Evolutionary conservation across 1,140 invertebrate genomes (phyloP).

Genomic region (Phocides pigmalion): DNA sequence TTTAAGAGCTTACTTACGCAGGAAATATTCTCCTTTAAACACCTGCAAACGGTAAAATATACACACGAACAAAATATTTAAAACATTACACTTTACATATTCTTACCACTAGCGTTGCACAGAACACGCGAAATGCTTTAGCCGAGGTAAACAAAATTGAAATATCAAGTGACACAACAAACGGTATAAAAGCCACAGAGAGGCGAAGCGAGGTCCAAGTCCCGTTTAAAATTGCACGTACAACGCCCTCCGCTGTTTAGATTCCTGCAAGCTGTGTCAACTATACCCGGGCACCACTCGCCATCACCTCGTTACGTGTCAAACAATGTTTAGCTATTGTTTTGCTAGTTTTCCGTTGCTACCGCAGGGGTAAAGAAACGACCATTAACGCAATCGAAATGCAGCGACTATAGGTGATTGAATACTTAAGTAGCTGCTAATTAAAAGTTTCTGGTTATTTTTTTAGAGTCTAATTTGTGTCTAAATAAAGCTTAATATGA

Average conservation of each 20-base stretch:
- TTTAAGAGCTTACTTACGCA: no score
- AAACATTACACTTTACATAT: constrained; percentile 33
- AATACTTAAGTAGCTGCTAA: background rate
- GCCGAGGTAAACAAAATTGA: constrained; percentile 21
- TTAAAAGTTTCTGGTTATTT: background rate
- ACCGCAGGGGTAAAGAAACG: no score
- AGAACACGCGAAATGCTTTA: constrained; percentile 24
- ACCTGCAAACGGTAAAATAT: no score
- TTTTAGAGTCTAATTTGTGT: no score
- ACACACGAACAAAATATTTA: background rate
- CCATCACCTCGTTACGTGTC: constrained; percentile 69
- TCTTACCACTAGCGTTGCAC: background rate
- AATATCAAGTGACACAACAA: constrained; percentile 53
- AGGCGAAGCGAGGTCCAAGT: constrained; percentile 44
- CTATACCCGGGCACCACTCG: constrained; percentile 59
- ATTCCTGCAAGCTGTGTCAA: constrained; percentile 58
- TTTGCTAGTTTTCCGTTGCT: constrained; percentile 57
- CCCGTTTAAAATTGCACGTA: constrained; percentile 69
- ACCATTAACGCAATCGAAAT: constrained; percentile 44
- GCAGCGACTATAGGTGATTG: background rate
- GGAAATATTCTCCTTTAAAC: no score
- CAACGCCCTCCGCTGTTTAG: constrained; percentile 60
- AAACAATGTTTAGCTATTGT: constrained; percentile 71
- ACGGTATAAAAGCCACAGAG: constrained; percentile 31
- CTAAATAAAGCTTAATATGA: no score